Evolutionary conservation across 2,113 vertebrate species (phyloP).

Genomic region (Mus spicilegus): DNA sequence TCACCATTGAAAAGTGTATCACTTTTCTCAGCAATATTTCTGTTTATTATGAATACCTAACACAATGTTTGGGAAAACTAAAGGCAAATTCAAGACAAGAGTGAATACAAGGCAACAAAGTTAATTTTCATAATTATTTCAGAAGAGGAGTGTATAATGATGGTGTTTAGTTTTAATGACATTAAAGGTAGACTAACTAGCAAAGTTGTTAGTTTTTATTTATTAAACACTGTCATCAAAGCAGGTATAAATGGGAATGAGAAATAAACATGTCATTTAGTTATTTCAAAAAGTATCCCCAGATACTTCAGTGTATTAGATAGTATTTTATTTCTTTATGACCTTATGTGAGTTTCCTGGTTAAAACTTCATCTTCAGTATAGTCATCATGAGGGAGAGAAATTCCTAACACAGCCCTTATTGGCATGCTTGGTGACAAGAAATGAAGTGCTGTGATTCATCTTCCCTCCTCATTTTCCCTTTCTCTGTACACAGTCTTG

Average conservation of each 20-base stretch:
- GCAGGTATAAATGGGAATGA: neutral
- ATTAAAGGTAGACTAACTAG: neutral
- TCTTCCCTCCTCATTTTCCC: neutral
- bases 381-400: neutral
- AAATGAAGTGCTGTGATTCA: neutral
- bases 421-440: fast-evolving
- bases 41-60: neutral
- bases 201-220: neutral
- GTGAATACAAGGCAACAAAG: neutral
- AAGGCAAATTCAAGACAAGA: neutral
- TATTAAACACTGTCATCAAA: neutral
- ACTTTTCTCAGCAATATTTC: neutral
- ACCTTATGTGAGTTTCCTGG: neutral
- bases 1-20: neutral
- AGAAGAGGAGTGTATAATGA: neutral
- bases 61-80: neutral
- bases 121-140: neutral
- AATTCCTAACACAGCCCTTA: neutral
- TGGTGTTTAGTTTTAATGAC: neutral
- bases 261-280: neutral
- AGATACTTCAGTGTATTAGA: neutral
- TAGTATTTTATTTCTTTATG: neutral
- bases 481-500: neutral
- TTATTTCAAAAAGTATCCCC: neutral
- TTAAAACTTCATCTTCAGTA: neutral